phyloP scores from a whole-genome alignment of 2,888 invertebrate species.

The Coelinius sp. region DNA sequence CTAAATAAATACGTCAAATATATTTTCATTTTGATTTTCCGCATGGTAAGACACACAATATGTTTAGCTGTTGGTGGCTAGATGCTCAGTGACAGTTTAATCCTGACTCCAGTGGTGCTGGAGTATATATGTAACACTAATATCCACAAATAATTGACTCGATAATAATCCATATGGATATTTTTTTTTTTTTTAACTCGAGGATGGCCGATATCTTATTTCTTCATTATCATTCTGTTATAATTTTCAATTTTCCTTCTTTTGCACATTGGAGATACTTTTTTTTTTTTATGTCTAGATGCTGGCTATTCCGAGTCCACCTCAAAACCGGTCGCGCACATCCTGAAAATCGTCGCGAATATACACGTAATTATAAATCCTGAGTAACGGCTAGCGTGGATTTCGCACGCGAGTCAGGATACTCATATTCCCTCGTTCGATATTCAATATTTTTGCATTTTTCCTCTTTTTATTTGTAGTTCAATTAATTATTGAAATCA shows the following conservation, averaged over 20 bases:
- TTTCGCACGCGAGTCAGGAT: conserved; percentile 41
- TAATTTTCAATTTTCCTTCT: neutral
- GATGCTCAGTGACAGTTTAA: conserved; percentile 21
- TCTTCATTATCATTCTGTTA: conserved; percentile 14
- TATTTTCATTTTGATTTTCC: conserved; percentile 20
- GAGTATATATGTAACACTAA: neutral
- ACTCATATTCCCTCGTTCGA: conserved; percentile 23
- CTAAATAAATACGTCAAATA: conserved; percentile 46
- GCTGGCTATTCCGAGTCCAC: conserved; percentile 44
- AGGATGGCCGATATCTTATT: conserved; percentile 26
- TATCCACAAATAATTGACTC: conserved; percentile 47
- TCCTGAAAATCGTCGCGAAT: conserved; percentile 40
- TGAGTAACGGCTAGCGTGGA: conserved; percentile 55
- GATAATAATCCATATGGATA: conserved; percentile 35
- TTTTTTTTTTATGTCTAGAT: conserved; percentile 32
- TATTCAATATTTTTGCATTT: conserved; percentile 6
- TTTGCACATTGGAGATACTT: conserved; percentile 17
- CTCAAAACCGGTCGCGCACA: conserved; percentile 52
- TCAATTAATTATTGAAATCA: conserved; percentile 59
- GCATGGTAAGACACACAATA: conserved; percentile 20
- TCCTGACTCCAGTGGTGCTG: neutral
- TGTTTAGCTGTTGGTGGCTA: neutral
- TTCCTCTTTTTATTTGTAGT: conserved; percentile 47
- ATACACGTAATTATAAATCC: conserved; percentile 59
- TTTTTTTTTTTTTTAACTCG: conserved; percentile 25